Base-by-base conservation (phyloP, 2,888 invertebrate species). In the Stegophylla sp. region DNA sequence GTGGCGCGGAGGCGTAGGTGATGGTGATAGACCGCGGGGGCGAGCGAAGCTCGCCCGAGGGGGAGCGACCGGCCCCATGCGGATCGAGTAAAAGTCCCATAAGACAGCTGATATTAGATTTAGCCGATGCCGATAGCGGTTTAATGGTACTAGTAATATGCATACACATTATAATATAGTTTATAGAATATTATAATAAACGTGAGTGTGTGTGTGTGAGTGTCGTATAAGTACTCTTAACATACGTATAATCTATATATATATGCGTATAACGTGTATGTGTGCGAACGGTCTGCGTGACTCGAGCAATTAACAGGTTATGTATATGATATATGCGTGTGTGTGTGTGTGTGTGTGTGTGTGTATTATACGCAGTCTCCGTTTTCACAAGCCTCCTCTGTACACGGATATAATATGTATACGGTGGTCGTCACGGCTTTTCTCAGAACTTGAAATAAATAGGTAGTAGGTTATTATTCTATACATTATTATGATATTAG, bases 11-110 rank as follows among this genome's bases (percentile, higher is more conserved):
- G 23, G 76, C 51, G 67, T 53, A 41, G 56, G 64, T 67, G 48
- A 48, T n/a, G n/a, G n/a, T n/a, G 43, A 75, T 28, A 26, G 63
- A 45, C 64, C 64, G 48, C 74, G 76, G 64, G 48, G 64, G 75
- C 76, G 43, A 61, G n/a, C 45, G 45, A 51, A 48, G 20, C 13
- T 7, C 10, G 77, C 69, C 69, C 34, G 45, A n/a, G 56, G 56
- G 72, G 23, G 56, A 56, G 17, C 41, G 43, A 53, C 63, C 26
- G 71, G 59, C 69, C 56, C 45, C 79, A 56, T 28, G 59, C 69
- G 61, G 71, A 71, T 79, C 48, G 69, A 61, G 67, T 79, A 67
- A 79, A 64, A 71, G 71, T 64, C 59, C n/a, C 67, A 17, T 41
- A 41, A 59, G 73, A 61, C 73, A 28, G 73, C n/a, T n/a, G n/a